Conservation (phyloP, 2,797 vertebrate genomes). For the Peromyscus eremicus region DNA sequence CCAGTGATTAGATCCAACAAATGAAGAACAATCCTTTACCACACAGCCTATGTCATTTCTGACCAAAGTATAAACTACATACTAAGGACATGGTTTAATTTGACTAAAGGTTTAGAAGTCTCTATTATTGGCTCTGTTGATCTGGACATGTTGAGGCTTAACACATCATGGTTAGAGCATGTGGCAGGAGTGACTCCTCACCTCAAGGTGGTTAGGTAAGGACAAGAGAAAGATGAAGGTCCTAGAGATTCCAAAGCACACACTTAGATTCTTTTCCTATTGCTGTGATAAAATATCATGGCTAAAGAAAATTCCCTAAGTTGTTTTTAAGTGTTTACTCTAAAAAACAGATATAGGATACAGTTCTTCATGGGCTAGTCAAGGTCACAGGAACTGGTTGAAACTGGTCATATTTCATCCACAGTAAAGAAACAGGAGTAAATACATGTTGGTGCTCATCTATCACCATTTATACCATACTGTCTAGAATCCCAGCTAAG, state of each 20-base stretch:
- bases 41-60: not conserved
- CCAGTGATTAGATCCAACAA: not conserved
- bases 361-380: too few species aligned
- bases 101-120: not conserved
- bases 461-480: not conserved
- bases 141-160: not conserved
- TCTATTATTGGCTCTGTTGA: not conserved
- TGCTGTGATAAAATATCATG: not conserved
- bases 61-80: not conserved
- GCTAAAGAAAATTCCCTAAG: not conserved
- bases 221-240: too few species aligned
- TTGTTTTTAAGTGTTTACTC: not conserved
- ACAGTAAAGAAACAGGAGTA: not conserved
- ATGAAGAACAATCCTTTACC: not conserved
- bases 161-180: not conserved
- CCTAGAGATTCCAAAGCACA: too few species aligned
- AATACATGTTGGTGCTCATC: not conserved
- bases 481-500: not conserved
- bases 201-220: not conserved
- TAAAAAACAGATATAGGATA: not conserved
- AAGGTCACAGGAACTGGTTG: not conserved
- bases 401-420: not conserved
- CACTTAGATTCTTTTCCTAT: not conserved
- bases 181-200: rapidly evolving
- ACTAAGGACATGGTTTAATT: not conserved